phyloP scores from a whole-genome alignment of 2,113 vertebrate genomes.

The Mobula birostris region DNA sequence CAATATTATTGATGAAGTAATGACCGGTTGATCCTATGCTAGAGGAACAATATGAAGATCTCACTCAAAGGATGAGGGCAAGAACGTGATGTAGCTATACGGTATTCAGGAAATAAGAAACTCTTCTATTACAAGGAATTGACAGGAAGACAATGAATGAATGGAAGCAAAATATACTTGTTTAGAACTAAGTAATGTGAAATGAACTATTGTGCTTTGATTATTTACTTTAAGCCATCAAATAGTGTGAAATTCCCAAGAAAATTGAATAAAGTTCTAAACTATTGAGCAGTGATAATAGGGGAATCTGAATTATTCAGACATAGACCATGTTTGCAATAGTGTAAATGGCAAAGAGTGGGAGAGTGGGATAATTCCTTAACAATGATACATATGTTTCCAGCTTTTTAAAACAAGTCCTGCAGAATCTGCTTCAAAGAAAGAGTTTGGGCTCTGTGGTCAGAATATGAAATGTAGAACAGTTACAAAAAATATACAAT shows the following conservation, averaged over 20 bases:
- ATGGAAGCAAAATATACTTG: background rate
- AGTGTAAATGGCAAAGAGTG: background rate
- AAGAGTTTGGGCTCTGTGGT: background rate
- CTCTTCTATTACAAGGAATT: background rate
- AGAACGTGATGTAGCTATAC: background rate
- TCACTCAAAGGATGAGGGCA: background rate
- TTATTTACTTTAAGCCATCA: too few species aligned
- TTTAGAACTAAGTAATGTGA: background rate
- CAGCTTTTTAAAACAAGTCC: background rate
- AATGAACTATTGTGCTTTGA: background rate
- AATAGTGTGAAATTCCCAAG: background rate
- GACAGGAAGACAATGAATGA: background rate
- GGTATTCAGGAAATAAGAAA: background rate
- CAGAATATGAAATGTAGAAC: background rate
- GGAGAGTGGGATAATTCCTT: background rate
- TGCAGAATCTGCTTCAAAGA: background rate
- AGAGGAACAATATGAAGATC: background rate
- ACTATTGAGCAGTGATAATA: background rate
- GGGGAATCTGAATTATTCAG: background rate
- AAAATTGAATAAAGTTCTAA: background rate
- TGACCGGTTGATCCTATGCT: background rate
- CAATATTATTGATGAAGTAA: background rate
- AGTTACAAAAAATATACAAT: background rate
- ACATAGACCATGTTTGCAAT: background rate
- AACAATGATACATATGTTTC: background rate